Conservation (phyloP, 2,113 vertebrate species). For the Centropus unirufus region DNA sequence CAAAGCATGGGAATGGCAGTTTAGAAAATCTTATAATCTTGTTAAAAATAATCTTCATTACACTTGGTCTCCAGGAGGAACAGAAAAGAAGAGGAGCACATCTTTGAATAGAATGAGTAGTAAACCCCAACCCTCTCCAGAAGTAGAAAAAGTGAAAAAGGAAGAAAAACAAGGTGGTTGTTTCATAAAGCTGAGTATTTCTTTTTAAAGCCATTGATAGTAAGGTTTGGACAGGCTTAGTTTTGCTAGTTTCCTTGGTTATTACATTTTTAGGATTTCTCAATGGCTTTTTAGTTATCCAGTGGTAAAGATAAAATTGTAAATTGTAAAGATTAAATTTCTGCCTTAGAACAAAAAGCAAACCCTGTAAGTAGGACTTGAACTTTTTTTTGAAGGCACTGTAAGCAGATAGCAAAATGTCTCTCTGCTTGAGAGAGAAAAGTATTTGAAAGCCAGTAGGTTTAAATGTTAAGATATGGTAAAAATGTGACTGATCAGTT, state of each 20-base stretch:
- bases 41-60: conserved; percentile 62
- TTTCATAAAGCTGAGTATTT: conserved; percentile 20
- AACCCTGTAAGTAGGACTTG: neutral
- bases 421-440: neutral
- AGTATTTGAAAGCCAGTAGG: neutral
- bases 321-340: neutral
- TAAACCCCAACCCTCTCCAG: conserved; percentile 76
- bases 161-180: conserved; percentile 85
- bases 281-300: neutral
- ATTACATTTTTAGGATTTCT: neutral
- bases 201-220: neutral
- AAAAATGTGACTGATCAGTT: neutral
- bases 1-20: neutral
- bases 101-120: conserved; percentile 86
- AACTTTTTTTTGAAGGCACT: neutral
- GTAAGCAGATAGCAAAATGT: neutral
- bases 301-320: neutral
- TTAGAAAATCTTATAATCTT: neutral
- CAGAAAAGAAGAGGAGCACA: conserved; percentile 86
- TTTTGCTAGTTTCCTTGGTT: neutral
- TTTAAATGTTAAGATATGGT: neutral
- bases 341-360: neutral
- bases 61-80: conserved; percentile 81
- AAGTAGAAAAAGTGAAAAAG: conserved; percentile 81
- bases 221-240: neutral